Evolutionary conservation across 2,113 vertebrate genomes (phyloP).

Genomic region (Hippocampus mohnikei): DNA sequence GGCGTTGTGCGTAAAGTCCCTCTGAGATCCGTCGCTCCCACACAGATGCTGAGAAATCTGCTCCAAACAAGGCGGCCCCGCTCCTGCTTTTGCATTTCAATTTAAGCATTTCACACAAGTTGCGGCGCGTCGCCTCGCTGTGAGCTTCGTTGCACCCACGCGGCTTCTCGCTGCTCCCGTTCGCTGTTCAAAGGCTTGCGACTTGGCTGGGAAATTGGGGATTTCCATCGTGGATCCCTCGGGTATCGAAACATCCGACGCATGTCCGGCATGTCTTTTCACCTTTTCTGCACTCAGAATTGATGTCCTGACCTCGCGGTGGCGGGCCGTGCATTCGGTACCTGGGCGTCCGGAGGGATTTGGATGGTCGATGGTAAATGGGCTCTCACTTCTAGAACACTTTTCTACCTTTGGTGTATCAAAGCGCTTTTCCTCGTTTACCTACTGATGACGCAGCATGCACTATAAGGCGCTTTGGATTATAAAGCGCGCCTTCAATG

Average conservation of each 20-base stretch:
- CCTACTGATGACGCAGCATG: no score
- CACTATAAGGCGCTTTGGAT: no score
- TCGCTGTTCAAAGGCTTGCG: constrained; percentile 64
- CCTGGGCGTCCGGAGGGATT: background rate
- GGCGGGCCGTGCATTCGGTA: background rate
- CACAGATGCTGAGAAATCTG: constrained; percentile 75
- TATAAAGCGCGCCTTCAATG: no score
- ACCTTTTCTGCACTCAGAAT: background rate
- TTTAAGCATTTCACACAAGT: constrained; percentile 78
- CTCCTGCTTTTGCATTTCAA: constrained; percentile 77
- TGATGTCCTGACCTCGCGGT: background rate
- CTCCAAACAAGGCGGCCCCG: constrained; percentile 65
- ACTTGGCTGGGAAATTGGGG: constrained; percentile 65
- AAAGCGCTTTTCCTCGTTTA: no score
- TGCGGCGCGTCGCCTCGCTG: constrained; percentile 69
- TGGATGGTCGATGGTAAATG: no score
- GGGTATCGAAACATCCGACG: constrained; percentile 52
- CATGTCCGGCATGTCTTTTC: constrained; percentile 39
- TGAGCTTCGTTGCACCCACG: constrained; percentile 67
- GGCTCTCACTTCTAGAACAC: no score
- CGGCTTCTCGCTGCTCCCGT: constrained; percentile 59
- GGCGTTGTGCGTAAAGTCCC: constrained; percentile 56
- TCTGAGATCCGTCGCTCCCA: constrained; percentile 63
- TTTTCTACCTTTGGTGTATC: no score
- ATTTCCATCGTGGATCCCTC: constrained; percentile 66